Conservation (phyloP, 2,113 vertebrate species). For the Salvelinus namaycush region DNA sequence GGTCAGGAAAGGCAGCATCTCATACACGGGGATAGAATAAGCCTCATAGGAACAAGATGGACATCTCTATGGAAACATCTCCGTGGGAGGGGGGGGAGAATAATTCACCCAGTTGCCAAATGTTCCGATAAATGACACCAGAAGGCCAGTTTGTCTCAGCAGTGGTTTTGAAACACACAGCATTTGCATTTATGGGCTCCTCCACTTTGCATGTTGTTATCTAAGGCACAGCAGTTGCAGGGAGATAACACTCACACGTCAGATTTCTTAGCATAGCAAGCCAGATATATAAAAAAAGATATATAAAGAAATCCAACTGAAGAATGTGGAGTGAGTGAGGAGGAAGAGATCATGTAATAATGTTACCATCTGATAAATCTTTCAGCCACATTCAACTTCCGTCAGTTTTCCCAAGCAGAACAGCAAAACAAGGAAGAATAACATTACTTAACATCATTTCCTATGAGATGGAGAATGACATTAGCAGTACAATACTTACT, state of each 20-base stretch:
- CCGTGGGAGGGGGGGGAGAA: no score
- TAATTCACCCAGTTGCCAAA: no score
- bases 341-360: background rate
- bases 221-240: background rate
- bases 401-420: background rate
- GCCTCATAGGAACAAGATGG: background rate
- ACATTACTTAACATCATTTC: background rate
- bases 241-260: background rate
- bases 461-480: background rate
- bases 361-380: no score
- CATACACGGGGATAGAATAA: background rate
- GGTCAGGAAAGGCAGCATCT: background rate
- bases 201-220: background rate
- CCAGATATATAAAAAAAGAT: background rate
- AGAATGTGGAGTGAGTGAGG: background rate
- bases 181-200: background rate
- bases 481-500: slow-evolving; percentile 79
- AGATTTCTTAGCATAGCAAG: background rate
- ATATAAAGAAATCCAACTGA: background rate
- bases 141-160: background rate
- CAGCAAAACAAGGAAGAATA: background rate
- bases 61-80: no score
- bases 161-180: background rate
- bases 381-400: no score
- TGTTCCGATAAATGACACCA: no score